phyloP scores from a whole-genome alignment of 64 coral and sea anemone genomes.

The Montipora capricornis region DNA sequence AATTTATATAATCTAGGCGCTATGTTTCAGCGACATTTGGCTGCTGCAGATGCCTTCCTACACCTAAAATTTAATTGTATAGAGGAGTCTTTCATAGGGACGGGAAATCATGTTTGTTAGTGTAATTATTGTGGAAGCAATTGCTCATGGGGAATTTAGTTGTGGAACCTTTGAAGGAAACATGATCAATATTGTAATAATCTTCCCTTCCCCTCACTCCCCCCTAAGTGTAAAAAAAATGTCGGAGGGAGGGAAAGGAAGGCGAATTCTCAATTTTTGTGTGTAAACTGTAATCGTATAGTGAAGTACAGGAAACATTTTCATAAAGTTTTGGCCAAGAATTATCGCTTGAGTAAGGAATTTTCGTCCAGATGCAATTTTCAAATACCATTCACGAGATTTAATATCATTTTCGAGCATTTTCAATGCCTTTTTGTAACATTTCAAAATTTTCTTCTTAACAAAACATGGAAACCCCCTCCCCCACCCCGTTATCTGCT shows the following conservation, averaged over 20 bases:
- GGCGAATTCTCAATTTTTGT: not conserved
- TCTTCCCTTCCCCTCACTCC: not conserved
- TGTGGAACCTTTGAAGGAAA: not conserved
- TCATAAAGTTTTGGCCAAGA: not conserved
- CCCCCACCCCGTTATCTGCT: not conserved
- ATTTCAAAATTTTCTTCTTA: not conserved
- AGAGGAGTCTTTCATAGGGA: not conserved
- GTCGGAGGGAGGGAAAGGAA: not conserved
- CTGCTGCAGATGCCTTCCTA: slow-evolving; percentile 4
- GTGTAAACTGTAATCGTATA: not conserved
- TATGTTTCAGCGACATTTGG: not conserved
- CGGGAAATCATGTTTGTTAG: not conserved
- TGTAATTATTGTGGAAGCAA: not conserved
- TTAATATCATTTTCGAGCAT: slow-evolving; percentile 43
- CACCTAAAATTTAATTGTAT: not conserved
- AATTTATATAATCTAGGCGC: not conserved
- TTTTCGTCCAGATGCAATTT: not conserved
- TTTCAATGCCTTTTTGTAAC: slow-evolving; percentile 30
- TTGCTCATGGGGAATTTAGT: not conserved
- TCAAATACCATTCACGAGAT: slow-evolving; percentile 16
- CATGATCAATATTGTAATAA: not conserved
- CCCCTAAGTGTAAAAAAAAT: no score
- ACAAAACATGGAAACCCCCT: not conserved
- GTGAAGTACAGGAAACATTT: not conserved
- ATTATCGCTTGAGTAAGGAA: not conserved